Evolutionary conservation across 92 coral and sea anemone genomes (phyloP), one percentile per base, ranked within the genome.

Genomic region (Epizoanthus rinbou): DNA sequence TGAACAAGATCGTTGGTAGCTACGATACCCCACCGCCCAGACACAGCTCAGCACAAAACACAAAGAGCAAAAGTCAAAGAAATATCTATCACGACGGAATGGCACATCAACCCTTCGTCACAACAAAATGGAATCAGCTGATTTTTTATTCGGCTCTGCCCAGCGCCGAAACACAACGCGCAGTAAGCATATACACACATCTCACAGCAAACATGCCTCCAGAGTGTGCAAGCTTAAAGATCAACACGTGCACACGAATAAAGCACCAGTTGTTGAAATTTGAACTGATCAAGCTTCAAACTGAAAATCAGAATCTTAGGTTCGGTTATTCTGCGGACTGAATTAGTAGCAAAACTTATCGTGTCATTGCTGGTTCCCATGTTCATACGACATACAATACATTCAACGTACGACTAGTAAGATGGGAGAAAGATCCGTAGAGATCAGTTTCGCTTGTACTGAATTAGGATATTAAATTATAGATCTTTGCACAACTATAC

Each of bases 191-290:
- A 66, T 52, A 54, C 60, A 37, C 6, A 52, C 53, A 56, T 24
- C 80, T 54, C 33, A 53, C 56, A 22, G 66, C 66, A 56, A 74
- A 54, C 65, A 74, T 6, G 50, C 35, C 5, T 67, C 50, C 73
- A 67, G 33, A 67, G 73, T 25, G 73, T 25, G 73, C 22, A 37
- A 21, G 70, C n/a, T 74, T 37, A 57, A 74, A 74, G 50, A 74
- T 74, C 80, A 54, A 28, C 80, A 74, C 65, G 80, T 74, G 80
- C 45, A 31, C 57, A 54, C 39, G 15, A 74, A 74, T 57, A 74
- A 53, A 74, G 37, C 58, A 74, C 35, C 65, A 23, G 65, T 52
- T 22, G 60, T 50, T 52, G 31, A 57, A 9, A 50, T 19, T 50
- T 50, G 58, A 72, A 56, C 76, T 72, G 54, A 47, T 47, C 54